These are phyloP conservation scores for Popillia japonica DNA, from an alignment of 1,140 invertebrate species.

Conservation along the genomic window DNA sequence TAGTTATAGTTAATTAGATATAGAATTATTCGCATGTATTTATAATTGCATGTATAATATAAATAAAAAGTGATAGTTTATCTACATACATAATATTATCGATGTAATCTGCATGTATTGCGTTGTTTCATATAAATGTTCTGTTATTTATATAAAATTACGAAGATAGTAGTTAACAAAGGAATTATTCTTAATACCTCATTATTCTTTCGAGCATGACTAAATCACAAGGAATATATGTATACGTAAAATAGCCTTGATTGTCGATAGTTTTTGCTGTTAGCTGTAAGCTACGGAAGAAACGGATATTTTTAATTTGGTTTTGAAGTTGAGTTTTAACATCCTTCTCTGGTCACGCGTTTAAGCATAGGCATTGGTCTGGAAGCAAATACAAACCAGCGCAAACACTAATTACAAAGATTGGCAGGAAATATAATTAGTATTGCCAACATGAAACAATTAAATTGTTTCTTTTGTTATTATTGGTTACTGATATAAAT, in stretches of 20 bases:
- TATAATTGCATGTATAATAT: slow-evolving; percentile 1
- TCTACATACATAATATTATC: neutral
- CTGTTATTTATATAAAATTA: slow-evolving; percentile 8
- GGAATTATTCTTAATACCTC: neutral
- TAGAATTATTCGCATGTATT: neutral
- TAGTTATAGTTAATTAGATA: neutral
- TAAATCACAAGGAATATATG: neutral
- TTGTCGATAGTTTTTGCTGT: neutral
- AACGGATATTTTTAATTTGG: too few species aligned
- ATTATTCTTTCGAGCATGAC: neutral
- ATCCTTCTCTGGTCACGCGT: too few species aligned
- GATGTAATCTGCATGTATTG: neutral
- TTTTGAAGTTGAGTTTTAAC: too few species aligned
- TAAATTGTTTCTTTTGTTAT: too few species aligned
- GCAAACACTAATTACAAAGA: too few species aligned
- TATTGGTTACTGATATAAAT: too few species aligned
- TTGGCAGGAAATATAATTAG: too few species aligned
- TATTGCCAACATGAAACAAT: too few species aligned
- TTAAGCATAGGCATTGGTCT: too few species aligned
- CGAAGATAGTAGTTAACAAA: neutral
- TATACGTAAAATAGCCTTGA: slow-evolving; percentile 5
- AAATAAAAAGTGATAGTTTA: neutral
- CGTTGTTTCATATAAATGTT: slow-evolving; percentile 1
- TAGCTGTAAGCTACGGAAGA: neutral
- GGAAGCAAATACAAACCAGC: too few species aligned